Base-by-base conservation (phyloP, 2,888 invertebrate genomes). In the Thumatha senex region DNA sequence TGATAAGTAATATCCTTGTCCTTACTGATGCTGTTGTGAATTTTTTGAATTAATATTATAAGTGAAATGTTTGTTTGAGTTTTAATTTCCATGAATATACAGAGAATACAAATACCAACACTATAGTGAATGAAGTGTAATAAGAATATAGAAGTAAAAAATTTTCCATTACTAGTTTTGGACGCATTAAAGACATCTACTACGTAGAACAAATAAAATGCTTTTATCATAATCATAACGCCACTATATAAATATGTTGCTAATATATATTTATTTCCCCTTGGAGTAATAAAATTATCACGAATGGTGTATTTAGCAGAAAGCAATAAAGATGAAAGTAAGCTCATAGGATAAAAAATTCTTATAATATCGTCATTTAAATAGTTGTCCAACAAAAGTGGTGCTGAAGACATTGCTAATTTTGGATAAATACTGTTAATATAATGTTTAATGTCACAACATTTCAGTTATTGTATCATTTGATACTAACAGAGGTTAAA, bases 201-300 rank as follows among this genome's bases (percentile, higher is more conserved):
- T n/a, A 13, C 30, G 10, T 8, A 30, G 11, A 15, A 7, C 1
- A n/a, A 11, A 10, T 7, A 5, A n/a, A 1, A 41, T 0, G 1
- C 2, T 41, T 31, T 31, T n/a, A 14, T 4, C 1, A 15, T n/a
- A 15, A 42, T 12, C 15, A 15, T 4, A 14, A 14, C 9, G 9
- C 1, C 8, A 24, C n/a, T 8, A n/a, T n/a, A n/a, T n/a, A 1
- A n/a, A 42, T n/a, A 14, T 4, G 7, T 7, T 4, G n/a, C n/a
- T 12, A 9, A 4, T 7, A 31, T 42, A 18, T 42, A 33, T 42
- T 31, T 31, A 9, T 0, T 31, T 31, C 31, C 42, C 3, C n/a
- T 15, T 2, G 15, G 15, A 42, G 42, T 42, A 33, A 42, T 42
- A 11, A 33, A 42, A 42, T 42, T 42, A 9, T 18, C 42, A 15